Percentiles rank a stretch among this genome's conserved stretches.
Conservation (phyloP, 2,888 invertebrate species). For the Philereme vetulata region DNA sequence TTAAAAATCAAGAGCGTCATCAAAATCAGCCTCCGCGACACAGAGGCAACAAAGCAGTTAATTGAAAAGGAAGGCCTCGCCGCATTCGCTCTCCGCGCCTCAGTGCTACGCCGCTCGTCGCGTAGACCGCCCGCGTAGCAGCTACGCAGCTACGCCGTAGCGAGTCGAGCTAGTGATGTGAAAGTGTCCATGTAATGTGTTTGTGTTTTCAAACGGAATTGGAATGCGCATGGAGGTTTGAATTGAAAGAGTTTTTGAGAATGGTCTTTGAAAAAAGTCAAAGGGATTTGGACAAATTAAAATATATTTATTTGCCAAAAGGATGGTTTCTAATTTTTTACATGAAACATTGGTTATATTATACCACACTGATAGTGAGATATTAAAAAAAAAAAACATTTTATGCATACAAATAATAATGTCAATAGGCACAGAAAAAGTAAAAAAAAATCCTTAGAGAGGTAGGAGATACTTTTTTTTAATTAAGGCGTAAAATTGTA, state of each 20-base stretch:
- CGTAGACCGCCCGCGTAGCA: slow-evolving; percentile 71
- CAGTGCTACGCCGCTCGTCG: slow-evolving; percentile 78
- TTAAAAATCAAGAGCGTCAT: slow-evolving; percentile 29
- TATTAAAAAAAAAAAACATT: background rate
- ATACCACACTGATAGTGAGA: background rate
- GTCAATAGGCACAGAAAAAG: background rate
- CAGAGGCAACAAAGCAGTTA: slow-evolving; percentile 76
- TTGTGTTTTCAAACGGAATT: slow-evolving; percentile 37
- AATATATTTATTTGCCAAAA: no score
- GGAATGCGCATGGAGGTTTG: slow-evolving; percentile 34
- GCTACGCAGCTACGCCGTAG: slow-evolving; percentile 14
- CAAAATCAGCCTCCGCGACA: slow-evolving; percentile 52
- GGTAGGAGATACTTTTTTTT: no score
- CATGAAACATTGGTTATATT: no score
- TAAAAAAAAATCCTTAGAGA: background rate
- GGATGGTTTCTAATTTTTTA: no score
- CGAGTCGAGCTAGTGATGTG: slow-evolving; percentile 56
- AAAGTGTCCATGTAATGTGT: slow-evolving; percentile 64
- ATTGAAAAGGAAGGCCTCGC: slow-evolving; percentile 58
- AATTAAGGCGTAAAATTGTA: background rate
- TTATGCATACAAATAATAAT: background rate
- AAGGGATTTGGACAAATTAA: no score
- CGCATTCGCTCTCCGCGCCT: slow-evolving; percentile 53
- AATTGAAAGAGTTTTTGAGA: slow-evolving; percentile 2
- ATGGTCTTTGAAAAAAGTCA: background rate